A percentile compares a stretch with the other conserved stretches of the same genome.
Conservation (phyloP, 2,797 vertebrate genomes). For the Betta splendens region DNA sequence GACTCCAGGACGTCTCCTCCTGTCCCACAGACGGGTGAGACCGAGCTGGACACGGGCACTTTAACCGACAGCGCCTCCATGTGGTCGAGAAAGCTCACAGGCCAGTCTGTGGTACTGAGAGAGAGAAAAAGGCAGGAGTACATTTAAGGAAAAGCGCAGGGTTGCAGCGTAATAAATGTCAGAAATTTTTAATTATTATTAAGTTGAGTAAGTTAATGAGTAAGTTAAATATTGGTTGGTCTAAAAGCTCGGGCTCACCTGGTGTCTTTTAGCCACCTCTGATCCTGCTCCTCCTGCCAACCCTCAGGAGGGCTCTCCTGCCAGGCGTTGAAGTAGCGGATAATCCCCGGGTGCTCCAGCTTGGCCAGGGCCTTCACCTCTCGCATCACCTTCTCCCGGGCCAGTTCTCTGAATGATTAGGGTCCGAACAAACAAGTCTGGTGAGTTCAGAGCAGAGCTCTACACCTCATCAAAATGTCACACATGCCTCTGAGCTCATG, state of each 20-base stretch:
- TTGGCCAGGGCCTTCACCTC: constrained; percentile 98
- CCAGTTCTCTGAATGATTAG: constrained; percentile 84
- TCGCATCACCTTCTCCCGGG: constrained; percentile 97
- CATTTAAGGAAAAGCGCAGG: too few relatives aligned
- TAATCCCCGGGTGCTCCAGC: constrained; percentile 96
- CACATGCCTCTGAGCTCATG: constrained; percentile 13
- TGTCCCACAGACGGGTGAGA: constrained; percentile 60
- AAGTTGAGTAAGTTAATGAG: constrained; percentile 5
- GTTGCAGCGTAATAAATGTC: constrained; percentile 7
- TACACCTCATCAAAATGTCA: constrained; percentile 3
- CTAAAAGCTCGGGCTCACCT: constrained; percentile 76
- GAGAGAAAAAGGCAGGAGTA: too few relatives aligned
- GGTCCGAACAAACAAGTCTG: not conserved
- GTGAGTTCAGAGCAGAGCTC: not conserved
- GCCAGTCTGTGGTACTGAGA: constrained; percentile 92
- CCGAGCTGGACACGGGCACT: constrained; percentile 85
- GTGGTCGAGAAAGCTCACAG: constrained; percentile 90
- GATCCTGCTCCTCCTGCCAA: constrained; percentile 98
- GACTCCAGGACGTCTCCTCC: constrained; percentile 33
- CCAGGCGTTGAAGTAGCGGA: constrained; percentile 99
- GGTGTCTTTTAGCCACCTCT: constrained; percentile 93
- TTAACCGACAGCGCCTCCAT: constrained; percentile 92
- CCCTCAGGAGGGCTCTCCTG: constrained; percentile 95
- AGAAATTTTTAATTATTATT: not conserved
- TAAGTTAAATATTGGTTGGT: too few relatives aligned